Percentiles rank a stretch among this genome's conserved stretches.
Conservation (phyloP, 2,797 vertebrate genomes). For the Malurus leucopterus region DNA sequence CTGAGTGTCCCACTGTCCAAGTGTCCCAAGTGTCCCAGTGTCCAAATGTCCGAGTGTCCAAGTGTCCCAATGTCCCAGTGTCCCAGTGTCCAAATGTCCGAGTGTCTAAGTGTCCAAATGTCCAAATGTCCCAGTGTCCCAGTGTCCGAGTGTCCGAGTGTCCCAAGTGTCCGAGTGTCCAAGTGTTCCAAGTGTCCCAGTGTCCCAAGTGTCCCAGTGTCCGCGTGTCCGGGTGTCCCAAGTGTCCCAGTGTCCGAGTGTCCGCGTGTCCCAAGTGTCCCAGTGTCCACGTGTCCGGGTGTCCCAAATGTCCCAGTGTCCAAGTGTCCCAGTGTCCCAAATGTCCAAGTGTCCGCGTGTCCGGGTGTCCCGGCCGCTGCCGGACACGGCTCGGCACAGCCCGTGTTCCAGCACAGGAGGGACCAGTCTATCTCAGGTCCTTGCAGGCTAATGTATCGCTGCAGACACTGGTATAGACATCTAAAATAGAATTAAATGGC, state of each 20-base stretch:
- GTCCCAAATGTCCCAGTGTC: not conserved
- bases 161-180: not conserved
- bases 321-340: not conserved
- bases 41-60: too few relatives aligned
- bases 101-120: accelerated
- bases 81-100: not conserved
- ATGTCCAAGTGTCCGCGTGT: too few relatives aligned
- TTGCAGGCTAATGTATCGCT: slow-evolving; percentile 6
- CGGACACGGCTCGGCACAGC: too few relatives aligned
- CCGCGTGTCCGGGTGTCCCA: not conserved
- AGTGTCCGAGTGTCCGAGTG: not conserved
- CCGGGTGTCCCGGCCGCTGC: not conserved
- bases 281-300: accelerated
- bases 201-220: accelerated
- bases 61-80: not conserved
- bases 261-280: not conserved
- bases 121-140: not conserved
- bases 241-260: accelerated
- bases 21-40: accelerated
- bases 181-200: not conserved
- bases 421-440: not conserved
- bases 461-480: slow-evolving; percentile 37
- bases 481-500: slow-evolving; percentile 38
- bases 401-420: not conserved
- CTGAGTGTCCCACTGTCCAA: not conserved